phyloP scores from a whole-genome alignment of 2,113 vertebrate species.

The Alouatta palliata region DNA sequence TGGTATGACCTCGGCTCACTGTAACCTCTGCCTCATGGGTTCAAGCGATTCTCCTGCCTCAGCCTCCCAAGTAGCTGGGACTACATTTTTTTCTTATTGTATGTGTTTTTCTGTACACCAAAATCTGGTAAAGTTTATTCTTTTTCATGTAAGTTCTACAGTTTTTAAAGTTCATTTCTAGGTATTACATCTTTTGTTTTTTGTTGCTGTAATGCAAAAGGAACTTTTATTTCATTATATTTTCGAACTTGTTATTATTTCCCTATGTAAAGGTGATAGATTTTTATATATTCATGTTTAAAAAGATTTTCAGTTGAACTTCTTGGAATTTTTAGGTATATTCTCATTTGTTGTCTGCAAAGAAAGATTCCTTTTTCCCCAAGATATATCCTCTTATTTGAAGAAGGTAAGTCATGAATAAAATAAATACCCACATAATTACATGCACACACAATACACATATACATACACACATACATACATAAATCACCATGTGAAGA shows the following conservation, averaged over 20 bases:
- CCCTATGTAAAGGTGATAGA: background rate
- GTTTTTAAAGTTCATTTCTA: constrained; percentile 3
- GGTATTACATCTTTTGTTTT: background rate
- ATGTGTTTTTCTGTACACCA: background rate
- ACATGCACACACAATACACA: background rate
- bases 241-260: constrained; percentile 16
- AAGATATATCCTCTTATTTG: background rate
- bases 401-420: background rate
- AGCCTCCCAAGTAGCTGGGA: too few species aligned
- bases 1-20: too few species aligned
- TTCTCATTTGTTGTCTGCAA: background rate
- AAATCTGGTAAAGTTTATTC: background rate
- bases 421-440: background rate
- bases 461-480: background rate
- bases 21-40: too few species aligned
- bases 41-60: too few species aligned
- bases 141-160: background rate
- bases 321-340: background rate
- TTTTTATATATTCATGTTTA: background rate
- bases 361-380: background rate
- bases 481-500: background rate
- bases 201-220: background rate
- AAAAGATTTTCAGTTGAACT: background rate
- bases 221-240: background rate
- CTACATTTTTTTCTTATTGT: background rate